Base-by-base conservation (phyloP, 2,888 invertebrate genomes). In the Limnephilus lunatus region DNA sequence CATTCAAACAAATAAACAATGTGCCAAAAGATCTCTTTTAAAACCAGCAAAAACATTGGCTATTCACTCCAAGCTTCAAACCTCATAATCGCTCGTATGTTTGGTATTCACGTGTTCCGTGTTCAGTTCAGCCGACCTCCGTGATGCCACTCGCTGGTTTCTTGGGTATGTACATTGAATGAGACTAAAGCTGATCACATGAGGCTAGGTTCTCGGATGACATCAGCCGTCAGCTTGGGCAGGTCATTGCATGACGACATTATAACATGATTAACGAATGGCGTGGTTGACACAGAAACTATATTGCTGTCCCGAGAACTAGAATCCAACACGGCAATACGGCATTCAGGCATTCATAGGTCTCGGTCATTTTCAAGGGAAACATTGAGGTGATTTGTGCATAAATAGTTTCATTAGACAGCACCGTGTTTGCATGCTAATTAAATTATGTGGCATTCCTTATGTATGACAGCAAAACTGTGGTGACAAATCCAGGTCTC, bases 231-330 rank as follows among this genome's bases (percentile, higher is more conserved):
- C 68, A 68, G 68, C 68, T 68, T 68, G 68, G 68, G 68, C 68
- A 68, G 68, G 68, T 68, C 68, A 68, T 68, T 68, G 68, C 68
- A 68, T 68, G 68, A 68, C 68, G 68, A 68, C 68, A 68, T 68
- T 19, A 68, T 25, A 68, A 53, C 53, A 68, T 68, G 9, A n/a
- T 68, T 68, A 68, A 68, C 68, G 25, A n/a, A 68, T 68, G n/a
- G 68, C 68, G 68, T 68, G 68, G 68, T 68, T n/a, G 68, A 68
- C 68, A 68, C 68, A 68, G 68, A 68, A 68, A 68, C 68, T 68
- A 68, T 25, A 68, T n/a, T 25, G n/a, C 25, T 68, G n/a, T 68
- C 25, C 19, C 68, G 25, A n/a, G 68, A 68, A 68, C 68, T 68
- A 68, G 68, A 25, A 68, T 25, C 25, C 68, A n/a, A 68, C 68